phyloP scores from a whole-genome alignment of 2,888 invertebrate genomes.

The Agriotes lineatus region DNA sequence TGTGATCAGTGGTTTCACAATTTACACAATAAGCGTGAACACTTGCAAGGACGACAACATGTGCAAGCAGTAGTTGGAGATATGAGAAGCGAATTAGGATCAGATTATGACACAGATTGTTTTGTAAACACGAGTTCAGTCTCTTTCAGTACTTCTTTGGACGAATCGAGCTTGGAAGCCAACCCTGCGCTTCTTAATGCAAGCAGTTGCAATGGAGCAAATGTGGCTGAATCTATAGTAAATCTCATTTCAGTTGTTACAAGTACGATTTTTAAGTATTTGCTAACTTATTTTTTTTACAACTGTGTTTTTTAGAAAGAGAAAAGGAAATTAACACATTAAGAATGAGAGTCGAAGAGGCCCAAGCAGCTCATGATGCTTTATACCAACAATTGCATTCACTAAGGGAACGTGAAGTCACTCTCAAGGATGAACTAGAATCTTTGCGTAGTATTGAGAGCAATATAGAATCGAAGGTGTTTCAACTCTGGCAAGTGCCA shows the following conservation, averaged over 20 bases:
- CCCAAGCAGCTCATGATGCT: conserved; percentile 56
- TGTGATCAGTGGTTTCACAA: conserved; percentile 73
- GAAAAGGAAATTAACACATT: conserved; percentile 63
- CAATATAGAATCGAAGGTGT: conserved; percentile 59
- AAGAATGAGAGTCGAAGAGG: conserved; percentile 58
- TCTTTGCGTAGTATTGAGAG: conserved; percentile 58
- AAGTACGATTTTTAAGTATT: conserved; percentile 56
- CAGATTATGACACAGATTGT: conserved; percentile 51
- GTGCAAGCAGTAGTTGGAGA: conserved; percentile 66
- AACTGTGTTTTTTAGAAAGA: conserved; percentile 55
- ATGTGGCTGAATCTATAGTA: conserved; percentile 61
- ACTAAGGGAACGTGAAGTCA: conserved; percentile 59
- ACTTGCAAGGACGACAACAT: conserved; percentile 71
- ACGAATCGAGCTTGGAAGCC: conserved; percentile 65
- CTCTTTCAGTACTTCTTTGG: conserved; percentile 60
- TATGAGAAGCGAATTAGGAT: conserved; percentile 61
- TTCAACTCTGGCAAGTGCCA: conserved; percentile 63
- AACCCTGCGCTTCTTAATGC: conserved; percentile 47
- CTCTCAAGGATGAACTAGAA: conserved; percentile 58
- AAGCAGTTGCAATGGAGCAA: conserved; percentile 44
- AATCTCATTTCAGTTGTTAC: conserved; percentile 58
- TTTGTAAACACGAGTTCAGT: conserved; percentile 45
- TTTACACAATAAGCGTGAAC: conserved; percentile 71
- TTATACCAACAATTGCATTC: conserved; percentile 59
- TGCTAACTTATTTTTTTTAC: conserved; percentile 9